These are phyloP conservation scores for Whitmania pigra DNA, from an alignment of 1,140 invertebrate species.

Conservation along the genomic window DNA sequence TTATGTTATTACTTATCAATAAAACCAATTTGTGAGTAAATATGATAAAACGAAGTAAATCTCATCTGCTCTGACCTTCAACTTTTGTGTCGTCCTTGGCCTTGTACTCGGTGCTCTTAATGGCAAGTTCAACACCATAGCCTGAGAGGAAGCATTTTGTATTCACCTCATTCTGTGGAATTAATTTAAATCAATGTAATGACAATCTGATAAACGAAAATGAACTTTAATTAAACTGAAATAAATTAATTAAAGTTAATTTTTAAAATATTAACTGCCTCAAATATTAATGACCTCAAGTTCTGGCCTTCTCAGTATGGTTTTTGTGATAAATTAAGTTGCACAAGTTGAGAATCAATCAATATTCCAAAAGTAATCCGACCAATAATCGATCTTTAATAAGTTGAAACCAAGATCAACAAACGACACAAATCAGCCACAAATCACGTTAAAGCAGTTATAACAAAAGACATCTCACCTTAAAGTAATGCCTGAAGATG, in stretches of 20 bases:
- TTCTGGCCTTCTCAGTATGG: neutral
- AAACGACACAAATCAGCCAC: neutral
- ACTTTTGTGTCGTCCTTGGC: conserved; percentile 83
- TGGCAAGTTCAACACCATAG: conserved; percentile 93
- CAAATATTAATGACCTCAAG: neutral
- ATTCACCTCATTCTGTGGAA: neutral
- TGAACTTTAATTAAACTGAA: neutral
- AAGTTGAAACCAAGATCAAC: neutral
- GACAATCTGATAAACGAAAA: neutral
- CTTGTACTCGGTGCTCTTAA: conserved; percentile 99
- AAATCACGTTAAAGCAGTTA: neutral
- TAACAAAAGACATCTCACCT: conserved; percentile 41
- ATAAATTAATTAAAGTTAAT: neutral
- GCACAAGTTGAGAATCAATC: neutral
- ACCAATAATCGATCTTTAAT: neutral
- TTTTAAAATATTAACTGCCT: neutral
- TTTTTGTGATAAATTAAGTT: neutral
- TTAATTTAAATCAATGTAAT: neutral
- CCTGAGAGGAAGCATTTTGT: conserved; percentile 68
- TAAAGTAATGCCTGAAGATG: conserved; percentile 69
- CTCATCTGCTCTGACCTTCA: conserved; percentile 41
- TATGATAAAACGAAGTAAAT: too few species aligned
- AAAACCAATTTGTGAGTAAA: too few species aligned
- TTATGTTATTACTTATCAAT: too few species aligned
- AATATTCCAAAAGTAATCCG: neutral